Conservation (phyloP, 1,140 invertebrate genomes). For the Cyphomyrmex costatus region DNA sequence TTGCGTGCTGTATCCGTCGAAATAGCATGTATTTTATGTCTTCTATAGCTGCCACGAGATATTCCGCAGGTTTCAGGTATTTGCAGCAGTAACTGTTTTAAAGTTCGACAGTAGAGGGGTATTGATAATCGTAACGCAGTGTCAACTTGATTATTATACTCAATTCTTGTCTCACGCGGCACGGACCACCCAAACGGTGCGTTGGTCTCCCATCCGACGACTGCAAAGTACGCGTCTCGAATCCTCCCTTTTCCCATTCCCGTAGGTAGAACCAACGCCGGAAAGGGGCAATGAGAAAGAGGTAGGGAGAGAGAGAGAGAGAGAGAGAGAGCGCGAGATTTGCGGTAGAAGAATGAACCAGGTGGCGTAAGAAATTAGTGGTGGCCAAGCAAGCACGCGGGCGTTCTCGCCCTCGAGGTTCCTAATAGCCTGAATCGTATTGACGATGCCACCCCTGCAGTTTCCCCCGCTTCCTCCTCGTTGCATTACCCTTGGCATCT, state of each 20-base stretch:
- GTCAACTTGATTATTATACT: constrained; percentile 4
- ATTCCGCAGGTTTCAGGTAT: not conserved
- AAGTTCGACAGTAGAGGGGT: not conserved
- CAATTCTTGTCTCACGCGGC: constrained; percentile 21
- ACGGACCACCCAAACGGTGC: constrained; percentile 48
- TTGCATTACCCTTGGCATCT: constrained; percentile 85
- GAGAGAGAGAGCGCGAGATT: constrained; percentile 38
- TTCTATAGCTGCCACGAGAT: no score
- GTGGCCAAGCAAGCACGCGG: constrained; percentile 66
- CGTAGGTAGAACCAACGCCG: constrained; percentile 7
- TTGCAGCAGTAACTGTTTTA: not conserved
- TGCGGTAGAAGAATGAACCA: constrained; percentile 77
- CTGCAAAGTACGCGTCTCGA: constrained; percentile 29
- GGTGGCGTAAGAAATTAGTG: constrained; percentile 80
- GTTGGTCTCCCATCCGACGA: constrained; percentile 15
- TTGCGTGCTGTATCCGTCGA: not conserved
- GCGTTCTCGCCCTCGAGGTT: constrained; percentile 70
- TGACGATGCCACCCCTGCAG: constrained; percentile 74
- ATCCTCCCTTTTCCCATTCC: constrained; percentile 51
- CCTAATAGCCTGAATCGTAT: constrained; percentile 83
- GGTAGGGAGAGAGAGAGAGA: constrained; percentile 32
- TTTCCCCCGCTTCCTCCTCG: constrained; percentile 57
- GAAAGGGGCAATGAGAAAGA: not conserved
- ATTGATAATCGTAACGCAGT: not conserved
- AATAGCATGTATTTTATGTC: no score